phyloP scores from a whole-genome alignment of 1,140 invertebrate species.

The Lasioglossum baleicum region DNA sequence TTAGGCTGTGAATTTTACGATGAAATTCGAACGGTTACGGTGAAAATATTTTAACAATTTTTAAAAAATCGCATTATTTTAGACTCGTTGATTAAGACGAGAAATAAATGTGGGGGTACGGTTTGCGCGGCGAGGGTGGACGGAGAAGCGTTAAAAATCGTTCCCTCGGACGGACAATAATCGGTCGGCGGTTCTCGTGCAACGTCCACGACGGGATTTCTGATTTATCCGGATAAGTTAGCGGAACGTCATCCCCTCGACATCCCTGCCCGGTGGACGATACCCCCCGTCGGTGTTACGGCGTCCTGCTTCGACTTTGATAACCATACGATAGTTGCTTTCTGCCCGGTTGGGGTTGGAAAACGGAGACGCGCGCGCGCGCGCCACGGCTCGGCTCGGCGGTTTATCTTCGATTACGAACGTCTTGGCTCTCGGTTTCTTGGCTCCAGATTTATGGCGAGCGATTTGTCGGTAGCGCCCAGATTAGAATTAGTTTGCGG shows the following conservation, averaged over 20 bases:
- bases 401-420: conserved; percentile 77
- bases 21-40: too few species aligned
- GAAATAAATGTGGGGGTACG: too few species aligned
- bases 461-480: conserved; percentile 78
- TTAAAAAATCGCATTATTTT: too few species aligned
- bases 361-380: conserved; percentile 18
- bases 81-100: too few species aligned
- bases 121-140: conserved; percentile 26
- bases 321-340: conserved; percentile 67
- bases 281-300: conserved; percentile 49
- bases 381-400: conserved; percentile 4
- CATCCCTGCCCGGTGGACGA: conserved; percentile 48
- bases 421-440: conserved; percentile 69
- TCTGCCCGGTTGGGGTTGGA: conserved; percentile 30
- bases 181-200: conserved; percentile 43
- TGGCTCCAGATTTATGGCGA: conserved; percentile 75
- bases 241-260: conserved; percentile 62
- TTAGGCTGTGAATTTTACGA: too few species aligned
- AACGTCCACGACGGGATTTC: conserved; percentile 56
- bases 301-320: conserved; percentile 61
- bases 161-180: background rate
- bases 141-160: conserved; percentile 16
- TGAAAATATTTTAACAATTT: too few species aligned
- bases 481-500: conserved; percentile 77
- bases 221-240: conserved; percentile 70